A percentile compares a stretch with the other conserved stretches of the same genome.
Evolutionary conservation across 1,140 invertebrate species (phyloP).

Genomic region (Zophobas atratus): DNA sequence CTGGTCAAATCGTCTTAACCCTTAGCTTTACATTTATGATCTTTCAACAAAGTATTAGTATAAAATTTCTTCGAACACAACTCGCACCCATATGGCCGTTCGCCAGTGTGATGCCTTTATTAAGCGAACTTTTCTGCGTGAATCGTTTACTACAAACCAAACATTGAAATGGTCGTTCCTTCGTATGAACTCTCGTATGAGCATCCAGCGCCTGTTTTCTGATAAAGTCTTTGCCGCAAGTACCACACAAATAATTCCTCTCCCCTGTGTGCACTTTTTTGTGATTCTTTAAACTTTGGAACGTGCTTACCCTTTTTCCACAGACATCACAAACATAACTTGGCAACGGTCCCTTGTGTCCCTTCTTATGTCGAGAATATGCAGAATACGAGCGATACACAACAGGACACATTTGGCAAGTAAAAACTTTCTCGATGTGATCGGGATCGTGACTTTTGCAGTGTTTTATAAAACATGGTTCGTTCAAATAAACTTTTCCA

Average conservation of each 20-base stretch:
- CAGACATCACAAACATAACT: slow-evolving; percentile 35
- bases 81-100: slow-evolving; percentile 45
- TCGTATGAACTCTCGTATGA: slow-evolving; percentile 48
- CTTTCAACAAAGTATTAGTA: too few relatives aligned
- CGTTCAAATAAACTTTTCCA: too few relatives aligned
- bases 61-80: too few relatives aligned
- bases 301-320: slow-evolving; percentile 43
- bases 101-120: slow-evolving; percentile 45
- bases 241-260: slow-evolving; percentile 34
- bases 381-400: neutral
- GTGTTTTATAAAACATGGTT: too few relatives aligned
- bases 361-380: neutral
- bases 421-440: too few relatives aligned
- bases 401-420: too few relatives aligned
- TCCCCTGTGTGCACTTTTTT: slow-evolving; percentile 85
- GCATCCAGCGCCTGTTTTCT: slow-evolving; percentile 1
- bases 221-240: slow-evolving; percentile 47
- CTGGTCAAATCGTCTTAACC: too few relatives aligned
- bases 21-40: too few relatives aligned
- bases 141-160: slow-evolving; percentile 80
- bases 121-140: slow-evolving; percentile 72
- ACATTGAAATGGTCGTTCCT: slow-evolving; percentile 81
- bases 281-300: slow-evolving; percentile 69
- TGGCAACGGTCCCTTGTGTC: neutral
- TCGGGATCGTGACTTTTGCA: too few relatives aligned